A percentile compares a stretch with the other conserved stretches of the same genome.
phyloP scores from a whole-genome alignment of 2,113 vertebrate species.

The Dipodomys stephensi region DNA sequence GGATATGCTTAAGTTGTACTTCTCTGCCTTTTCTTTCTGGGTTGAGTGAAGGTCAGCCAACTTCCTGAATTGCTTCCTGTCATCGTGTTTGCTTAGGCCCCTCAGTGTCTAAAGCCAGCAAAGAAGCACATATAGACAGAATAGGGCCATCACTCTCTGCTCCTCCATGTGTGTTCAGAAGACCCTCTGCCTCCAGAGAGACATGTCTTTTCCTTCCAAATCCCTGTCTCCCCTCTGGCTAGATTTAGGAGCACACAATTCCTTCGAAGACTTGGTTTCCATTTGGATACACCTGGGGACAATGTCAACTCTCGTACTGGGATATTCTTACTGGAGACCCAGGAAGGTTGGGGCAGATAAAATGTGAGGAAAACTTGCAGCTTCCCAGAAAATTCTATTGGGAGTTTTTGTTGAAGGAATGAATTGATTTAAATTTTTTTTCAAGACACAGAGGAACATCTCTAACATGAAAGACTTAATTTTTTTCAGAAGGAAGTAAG shows the following conservation, averaged over 20 bases:
- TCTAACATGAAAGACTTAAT: background rate
- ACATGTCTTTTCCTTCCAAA: background rate
- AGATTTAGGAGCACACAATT: background rate
- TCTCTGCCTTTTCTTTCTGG: conserved; percentile 19
- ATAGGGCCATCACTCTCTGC: background rate
- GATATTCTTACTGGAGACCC: background rate
- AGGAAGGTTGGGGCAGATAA: background rate
- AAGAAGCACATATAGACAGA: background rate
- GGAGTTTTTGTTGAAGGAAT: background rate
- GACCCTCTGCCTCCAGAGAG: background rate
- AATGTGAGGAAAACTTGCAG: background rate
- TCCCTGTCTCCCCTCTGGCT: background rate
- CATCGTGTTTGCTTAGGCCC: background rate
- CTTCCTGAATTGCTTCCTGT: background rate
- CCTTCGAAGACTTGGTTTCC: background rate
- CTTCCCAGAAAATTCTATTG: background rate
- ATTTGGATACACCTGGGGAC: background rate
- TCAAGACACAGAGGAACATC: background rate
- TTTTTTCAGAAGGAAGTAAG: conserved; percentile 25
- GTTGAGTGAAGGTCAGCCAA: background rate
- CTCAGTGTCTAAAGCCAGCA: background rate
- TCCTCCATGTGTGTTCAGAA: background rate
- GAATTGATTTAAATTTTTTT: background rate
- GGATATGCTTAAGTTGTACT: background rate
- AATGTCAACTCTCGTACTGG: background rate